Percentiles rank a stretch among this genome's conserved stretches.
Conservation (phyloP, 2,888 invertebrate genomes). For the Eristalis arbustorum region DNA sequence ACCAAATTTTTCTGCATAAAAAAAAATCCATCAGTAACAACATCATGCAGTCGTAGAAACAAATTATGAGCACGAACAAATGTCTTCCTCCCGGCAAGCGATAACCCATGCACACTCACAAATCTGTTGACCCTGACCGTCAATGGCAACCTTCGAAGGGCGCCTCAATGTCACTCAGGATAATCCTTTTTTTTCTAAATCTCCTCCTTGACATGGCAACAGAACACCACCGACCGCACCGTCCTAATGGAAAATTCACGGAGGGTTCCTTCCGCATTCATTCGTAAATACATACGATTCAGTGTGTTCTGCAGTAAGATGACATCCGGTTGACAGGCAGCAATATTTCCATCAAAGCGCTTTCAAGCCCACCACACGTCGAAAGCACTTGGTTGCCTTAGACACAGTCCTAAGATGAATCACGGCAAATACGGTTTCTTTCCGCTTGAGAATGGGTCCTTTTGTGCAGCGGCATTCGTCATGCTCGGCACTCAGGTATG, state of each 20-base stretch:
- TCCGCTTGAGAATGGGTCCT: not conserved
- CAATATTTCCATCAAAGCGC: not conserved
- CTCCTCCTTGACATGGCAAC: not conserved
- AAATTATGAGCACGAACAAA: too few relatives aligned
- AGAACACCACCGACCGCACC: not conserved
- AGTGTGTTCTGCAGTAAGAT: not conserved
- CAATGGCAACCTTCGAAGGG: not conserved
- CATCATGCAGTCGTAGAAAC: too few relatives aligned
- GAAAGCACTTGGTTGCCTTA: not conserved
- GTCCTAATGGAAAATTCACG: not conserved
- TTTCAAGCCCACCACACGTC: not conserved
- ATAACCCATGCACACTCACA: too few relatives aligned
- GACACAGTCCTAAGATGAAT: not conserved
- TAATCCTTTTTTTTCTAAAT: not conserved
- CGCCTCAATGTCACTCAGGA: too few relatives aligned
- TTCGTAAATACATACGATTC: not conserved
- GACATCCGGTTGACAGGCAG: not conserved
- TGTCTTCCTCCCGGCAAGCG: too few relatives aligned
- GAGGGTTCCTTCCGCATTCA: not conserved
- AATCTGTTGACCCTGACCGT: not conserved
- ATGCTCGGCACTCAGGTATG: not conserved
- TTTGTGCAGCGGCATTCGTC: not conserved
- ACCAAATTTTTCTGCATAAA: too few relatives aligned
- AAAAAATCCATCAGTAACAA: too few relatives aligned
- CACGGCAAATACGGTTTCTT: not conserved